These are phyloP conservation scores for Halcyon malimbica DNA, from an alignment of 2,113 vertebrate genomes.

Conservation along the genomic window DNA sequence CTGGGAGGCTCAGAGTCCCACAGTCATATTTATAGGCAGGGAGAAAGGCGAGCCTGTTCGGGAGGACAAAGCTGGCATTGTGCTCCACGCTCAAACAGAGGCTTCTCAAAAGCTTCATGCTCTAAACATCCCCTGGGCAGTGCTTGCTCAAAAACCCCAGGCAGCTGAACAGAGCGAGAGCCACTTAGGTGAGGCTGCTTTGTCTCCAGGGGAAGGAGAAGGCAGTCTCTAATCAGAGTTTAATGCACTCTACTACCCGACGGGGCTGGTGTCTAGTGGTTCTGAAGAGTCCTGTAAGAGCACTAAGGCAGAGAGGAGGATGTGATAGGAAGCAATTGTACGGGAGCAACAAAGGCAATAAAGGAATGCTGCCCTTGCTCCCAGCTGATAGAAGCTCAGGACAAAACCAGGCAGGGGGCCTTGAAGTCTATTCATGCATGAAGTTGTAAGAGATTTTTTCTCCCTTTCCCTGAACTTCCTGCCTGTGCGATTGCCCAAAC, in stretches of 20 bases:
- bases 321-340: neutral
- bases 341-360: neutral
- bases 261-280: neutral
- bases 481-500: neutral
- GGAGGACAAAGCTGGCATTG: neutral
- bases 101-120: neutral
- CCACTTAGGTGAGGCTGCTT: neutral
- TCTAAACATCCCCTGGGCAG: neutral
- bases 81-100: neutral
- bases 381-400: neutral
- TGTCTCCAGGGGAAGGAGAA: neutral
- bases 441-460: neutral
- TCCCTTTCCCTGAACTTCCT: neutral
- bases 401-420: neutral
- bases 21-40: neutral
- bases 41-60: neutral
- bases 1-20: neutral
- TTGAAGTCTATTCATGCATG: neutral
- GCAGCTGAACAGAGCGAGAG: neutral
- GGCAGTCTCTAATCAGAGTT: neutral
- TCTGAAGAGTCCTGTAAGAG: neutral
- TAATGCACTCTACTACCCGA: neutral
- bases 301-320: neutral
- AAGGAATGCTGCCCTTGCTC: neutral
- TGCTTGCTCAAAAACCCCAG: neutral